Evolutionary conservation across 1,140 invertebrate species (phyloP).

Genomic region (Trichomalopsis sarcophagae): DNA sequence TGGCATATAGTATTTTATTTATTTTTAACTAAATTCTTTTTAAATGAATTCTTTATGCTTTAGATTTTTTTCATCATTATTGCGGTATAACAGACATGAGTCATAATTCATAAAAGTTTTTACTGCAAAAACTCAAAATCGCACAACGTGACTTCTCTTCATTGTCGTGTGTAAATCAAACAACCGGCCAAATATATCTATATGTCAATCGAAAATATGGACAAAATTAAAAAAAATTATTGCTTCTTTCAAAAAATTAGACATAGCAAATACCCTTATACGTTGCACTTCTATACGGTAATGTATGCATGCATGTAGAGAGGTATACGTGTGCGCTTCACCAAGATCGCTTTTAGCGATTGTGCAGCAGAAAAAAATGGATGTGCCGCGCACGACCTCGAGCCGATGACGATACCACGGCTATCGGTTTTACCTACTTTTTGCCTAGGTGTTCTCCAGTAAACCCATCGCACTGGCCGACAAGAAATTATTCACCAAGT

Average conservation of each 20-base stretch:
- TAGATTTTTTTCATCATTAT: no score
- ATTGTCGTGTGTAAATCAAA: no score
- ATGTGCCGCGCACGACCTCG: constrained; percentile 34
- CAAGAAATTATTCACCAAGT: no score
- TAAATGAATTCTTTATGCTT: no score
- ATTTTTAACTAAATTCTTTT: no score
- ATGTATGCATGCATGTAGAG: neutral
- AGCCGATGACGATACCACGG: constrained; percentile 43
- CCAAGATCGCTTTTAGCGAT: constrained; percentile 20
- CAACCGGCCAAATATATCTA: no score
- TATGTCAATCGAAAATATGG: no score
- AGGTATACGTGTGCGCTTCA: neutral
- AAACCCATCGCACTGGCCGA: neutral
- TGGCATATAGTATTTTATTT: no score
- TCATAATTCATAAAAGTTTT: neutral
- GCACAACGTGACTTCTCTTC: neutral
- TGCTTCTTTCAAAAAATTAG: neutral
- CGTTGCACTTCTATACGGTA: neutral
- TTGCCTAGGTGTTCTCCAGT: constrained; percentile 22
- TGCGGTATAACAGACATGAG: neutral
- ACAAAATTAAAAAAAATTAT: neutral
- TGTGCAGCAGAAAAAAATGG: constrained; percentile 39
- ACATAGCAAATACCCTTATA: neutral
- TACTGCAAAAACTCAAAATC: neutral
- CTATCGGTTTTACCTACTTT: constrained; percentile 55